Evolutionary conservation across 2,113 vertebrate genomes (phyloP).

Genomic region (Picathartes gymnocephalus): DNA sequence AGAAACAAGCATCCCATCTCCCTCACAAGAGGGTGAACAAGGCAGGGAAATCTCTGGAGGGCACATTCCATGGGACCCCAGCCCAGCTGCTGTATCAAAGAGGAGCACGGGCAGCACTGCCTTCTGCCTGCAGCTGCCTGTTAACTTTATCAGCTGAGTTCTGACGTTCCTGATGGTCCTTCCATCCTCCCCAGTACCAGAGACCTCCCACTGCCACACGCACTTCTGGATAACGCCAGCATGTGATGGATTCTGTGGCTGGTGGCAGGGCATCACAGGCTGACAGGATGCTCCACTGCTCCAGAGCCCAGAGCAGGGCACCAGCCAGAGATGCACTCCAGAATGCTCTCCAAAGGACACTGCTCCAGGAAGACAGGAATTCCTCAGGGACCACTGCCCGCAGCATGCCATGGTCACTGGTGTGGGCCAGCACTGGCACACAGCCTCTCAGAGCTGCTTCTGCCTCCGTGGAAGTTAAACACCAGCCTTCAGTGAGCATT

Average conservation of each 20-base stretch:
- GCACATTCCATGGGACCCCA: accelerated
- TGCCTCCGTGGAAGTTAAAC: background rate
- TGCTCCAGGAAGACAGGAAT: background rate
- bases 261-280: background rate
- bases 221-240: background rate
- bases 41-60: background rate
- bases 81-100: background rate
- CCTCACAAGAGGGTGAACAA: background rate
- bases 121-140: background rate
- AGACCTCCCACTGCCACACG: background rate
- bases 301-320: background rate
- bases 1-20: accelerated
- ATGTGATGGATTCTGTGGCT: background rate
- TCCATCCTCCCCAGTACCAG: background rate
- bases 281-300: background rate
- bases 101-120: background rate
- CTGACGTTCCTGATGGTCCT: background rate
- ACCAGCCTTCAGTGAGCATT: background rate
- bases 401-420: background rate
- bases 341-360: background rate
- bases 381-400: background rate
- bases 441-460: background rate
- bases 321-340: background rate
- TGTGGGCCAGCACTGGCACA: accelerated
- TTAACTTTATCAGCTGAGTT: background rate